phyloP scores from a whole-genome alignment of 2,113 vertebrate species.

The Corydoras sp. region DNA sequence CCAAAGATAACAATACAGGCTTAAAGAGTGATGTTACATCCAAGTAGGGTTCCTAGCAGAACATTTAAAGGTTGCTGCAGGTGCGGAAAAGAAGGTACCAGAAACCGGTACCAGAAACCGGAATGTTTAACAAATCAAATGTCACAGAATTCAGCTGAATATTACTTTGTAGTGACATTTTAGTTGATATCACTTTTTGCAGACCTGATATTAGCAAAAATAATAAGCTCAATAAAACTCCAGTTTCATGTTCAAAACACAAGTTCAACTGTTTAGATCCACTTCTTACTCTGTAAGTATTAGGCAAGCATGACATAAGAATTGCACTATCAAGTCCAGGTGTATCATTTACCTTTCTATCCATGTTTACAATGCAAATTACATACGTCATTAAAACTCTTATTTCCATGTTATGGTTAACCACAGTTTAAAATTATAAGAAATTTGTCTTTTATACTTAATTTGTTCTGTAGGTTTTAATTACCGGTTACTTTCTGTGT shows the following conservation, averaged over 20 bases:
- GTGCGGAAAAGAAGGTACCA: neutral
- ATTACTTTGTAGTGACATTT: neutral
- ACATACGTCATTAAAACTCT: neutral
- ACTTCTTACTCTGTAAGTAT: neutral
- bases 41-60: conserved; percentile 41
- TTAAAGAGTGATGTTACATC: conserved; percentile 18
- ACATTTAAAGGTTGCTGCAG: conserved; percentile 48
- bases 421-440: neutral
- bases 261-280: neutral
- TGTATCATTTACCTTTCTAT: neutral
- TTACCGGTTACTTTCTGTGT: neutral
- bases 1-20: neutral
- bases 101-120: conserved; percentile 14
- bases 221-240: neutral
- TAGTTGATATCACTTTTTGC: no score
- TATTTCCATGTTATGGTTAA: neutral
- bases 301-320: neutral
- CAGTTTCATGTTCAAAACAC: neutral
- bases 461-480: neutral
- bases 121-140: conserved; percentile 25
- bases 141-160: neutral
- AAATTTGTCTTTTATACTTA: neutral
- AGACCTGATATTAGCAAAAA: no score
- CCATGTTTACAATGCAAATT: conserved; percentile 1
- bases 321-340: neutral